These are phyloP conservation scores for Tribolium madens DNA, from an alignment of 1,140 invertebrate genomes.

Conservation along the genomic window DNA sequence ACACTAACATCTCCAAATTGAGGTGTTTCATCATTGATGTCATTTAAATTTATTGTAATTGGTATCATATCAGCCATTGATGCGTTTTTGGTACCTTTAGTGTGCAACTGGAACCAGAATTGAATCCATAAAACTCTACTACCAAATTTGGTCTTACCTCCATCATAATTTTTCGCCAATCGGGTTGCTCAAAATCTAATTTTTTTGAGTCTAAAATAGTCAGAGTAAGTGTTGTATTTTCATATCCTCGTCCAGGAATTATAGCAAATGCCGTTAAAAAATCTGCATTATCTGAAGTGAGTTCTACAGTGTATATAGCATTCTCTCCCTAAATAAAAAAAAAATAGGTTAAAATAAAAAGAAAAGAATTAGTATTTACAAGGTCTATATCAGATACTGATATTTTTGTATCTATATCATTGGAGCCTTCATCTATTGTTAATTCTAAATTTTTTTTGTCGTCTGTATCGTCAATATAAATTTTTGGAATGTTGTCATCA, in stretches of 20 bases:
- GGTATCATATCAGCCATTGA: conserved; percentile 62
- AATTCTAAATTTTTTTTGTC: conserved; percentile 40
- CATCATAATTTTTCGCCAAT: conserved; percentile 66
- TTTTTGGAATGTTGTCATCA: conserved; percentile 18
- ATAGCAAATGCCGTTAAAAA: conserved; percentile 8
- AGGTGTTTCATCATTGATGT: conserved; percentile 73
- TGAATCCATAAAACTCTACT: not conserved
- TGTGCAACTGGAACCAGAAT: conserved; percentile 64
- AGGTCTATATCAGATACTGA: conserved; percentile 67
- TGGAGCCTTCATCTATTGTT: conserved; percentile 50
- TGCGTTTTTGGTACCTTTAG: conserved; percentile 64
- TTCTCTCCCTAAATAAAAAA: conserved; percentile 67
- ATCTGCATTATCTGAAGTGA: conserved; percentile 60
- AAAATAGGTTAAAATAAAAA: conserved; percentile 1
- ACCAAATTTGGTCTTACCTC: conserved; percentile 56
- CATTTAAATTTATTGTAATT: conserved; percentile 67
- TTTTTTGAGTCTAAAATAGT: conserved; percentile 67
- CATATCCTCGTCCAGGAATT: conserved; percentile 66
- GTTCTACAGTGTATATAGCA: conserved; percentile 68
- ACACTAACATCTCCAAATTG: conserved; percentile 65
- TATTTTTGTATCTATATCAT: conserved; percentile 62
- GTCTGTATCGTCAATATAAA: not conserved
- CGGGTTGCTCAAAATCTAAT: conserved; percentile 69
- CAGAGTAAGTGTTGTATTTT: conserved; percentile 68
- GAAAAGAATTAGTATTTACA: conserved; percentile 62